Conservation (phyloP, 1,140 invertebrate genomes). For the Ceratosolen solmsi region DNA sequence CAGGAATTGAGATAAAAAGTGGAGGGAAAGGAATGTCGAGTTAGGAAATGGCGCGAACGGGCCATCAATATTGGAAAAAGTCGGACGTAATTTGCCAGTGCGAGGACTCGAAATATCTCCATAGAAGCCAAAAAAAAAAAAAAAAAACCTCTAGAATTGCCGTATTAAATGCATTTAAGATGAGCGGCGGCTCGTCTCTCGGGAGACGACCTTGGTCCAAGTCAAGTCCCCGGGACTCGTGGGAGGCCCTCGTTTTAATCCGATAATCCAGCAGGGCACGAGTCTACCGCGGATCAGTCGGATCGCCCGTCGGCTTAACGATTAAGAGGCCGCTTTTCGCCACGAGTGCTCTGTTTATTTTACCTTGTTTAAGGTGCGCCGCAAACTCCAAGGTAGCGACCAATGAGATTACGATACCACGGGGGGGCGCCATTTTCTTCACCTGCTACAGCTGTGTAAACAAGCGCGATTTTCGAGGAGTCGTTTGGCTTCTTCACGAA, state of each 20-base stretch:
- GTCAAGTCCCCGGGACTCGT: not conserved
- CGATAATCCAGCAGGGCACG: conserved; percentile 2
- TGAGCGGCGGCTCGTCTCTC: not conserved
- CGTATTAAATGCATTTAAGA: not conserved
- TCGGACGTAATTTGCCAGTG: not conserved
- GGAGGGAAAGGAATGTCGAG: too few species aligned
- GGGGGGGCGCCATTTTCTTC: conserved; percentile 17
- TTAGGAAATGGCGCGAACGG: too few species aligned
- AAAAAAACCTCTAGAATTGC: not conserved
- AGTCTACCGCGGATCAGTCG: not conserved
- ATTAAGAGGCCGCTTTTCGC: not conserved
- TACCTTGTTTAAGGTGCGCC: conserved; percentile 15
- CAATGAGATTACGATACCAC: conserved; percentile 19
- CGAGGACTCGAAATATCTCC: too few species aligned
- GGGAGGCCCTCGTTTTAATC: conserved; percentile 4
- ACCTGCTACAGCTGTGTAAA: conserved; percentile 34
- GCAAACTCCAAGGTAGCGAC: not conserved
- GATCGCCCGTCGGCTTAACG: not conserved
- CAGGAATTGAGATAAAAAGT: too few species aligned
- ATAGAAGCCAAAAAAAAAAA: too few species aligned
- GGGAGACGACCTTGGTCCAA: not conserved
- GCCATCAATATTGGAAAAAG: too few species aligned
- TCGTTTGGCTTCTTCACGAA: not conserved
- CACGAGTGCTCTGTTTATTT: conserved; percentile 18
- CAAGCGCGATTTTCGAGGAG: not conserved